Percentiles rank a stretch among this genome's conserved stretches.
phyloP scores from a whole-genome alignment of 2,113 vertebrate genomes.

The Cyprinodon tularosa region DNA sequence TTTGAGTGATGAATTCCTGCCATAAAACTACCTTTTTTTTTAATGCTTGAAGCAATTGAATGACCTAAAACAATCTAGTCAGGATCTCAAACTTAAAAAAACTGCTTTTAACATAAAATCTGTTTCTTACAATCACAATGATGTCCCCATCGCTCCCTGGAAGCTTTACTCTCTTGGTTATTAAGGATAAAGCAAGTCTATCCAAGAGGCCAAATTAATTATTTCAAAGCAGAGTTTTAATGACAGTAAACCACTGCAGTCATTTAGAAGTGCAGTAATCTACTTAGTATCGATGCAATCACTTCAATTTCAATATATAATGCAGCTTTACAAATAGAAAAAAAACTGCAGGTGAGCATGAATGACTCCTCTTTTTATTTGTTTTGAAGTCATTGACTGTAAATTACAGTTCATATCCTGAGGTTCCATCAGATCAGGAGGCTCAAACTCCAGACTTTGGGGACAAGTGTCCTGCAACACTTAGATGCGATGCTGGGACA shows the following conservation, averaged over 20 bases:
- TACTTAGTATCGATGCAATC: neutral
- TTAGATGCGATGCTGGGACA: too few species aligned
- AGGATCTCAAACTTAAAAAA: too few species aligned
- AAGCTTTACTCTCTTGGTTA: neutral
- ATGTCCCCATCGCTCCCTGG: neutral
- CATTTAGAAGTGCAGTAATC: neutral
- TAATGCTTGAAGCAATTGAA: neutral
- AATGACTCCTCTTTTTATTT: too few species aligned
- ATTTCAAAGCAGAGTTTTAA: too few species aligned
- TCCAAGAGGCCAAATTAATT: neutral
- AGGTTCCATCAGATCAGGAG: too few species aligned
- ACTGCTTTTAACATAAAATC: too few species aligned
- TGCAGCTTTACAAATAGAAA: neutral
- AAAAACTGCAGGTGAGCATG: too few species aligned
- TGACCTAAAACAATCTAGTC: neutral
- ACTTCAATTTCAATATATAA: neutral
- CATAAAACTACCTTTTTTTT: neutral
- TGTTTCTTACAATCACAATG: neutral
- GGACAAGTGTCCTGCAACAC: too few species aligned
- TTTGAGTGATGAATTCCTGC: neutral
- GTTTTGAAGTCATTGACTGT: too few species aligned
- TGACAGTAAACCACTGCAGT: neutral
- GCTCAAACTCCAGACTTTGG: too few species aligned
- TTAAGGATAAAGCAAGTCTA: neutral
- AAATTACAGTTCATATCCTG: too few species aligned